Conservation (phyloP, 2,113 vertebrate species). For the human region DNA sequence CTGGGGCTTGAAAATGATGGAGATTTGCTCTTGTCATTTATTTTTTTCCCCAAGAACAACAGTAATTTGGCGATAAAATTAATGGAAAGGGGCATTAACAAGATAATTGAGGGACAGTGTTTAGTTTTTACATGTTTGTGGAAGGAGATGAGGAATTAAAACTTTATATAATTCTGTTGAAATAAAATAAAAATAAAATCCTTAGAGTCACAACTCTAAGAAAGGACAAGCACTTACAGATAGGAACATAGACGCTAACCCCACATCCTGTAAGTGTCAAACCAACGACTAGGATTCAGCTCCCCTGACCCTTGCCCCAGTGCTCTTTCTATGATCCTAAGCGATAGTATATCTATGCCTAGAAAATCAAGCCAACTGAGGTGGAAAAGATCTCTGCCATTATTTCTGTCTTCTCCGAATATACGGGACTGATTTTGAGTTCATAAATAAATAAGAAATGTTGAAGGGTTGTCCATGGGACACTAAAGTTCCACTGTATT, state of each 20-base stretch:
- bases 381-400: neutral
- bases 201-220: neutral
- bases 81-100: neutral
- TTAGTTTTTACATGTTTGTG: neutral
- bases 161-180: neutral
- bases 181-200: neutral
- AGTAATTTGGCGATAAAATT: neutral
- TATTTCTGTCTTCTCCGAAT: neutral
- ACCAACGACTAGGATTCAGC: neutral
- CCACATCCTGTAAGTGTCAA: neutral
- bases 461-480: neutral
- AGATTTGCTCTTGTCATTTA: neutral
- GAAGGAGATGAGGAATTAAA: neutral
- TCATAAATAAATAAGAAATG: neutral
- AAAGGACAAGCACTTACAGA: neutral
- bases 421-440: neutral
- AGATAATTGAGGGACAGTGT: accelerated
- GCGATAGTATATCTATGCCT: neutral
- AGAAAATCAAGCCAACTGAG: neutral
- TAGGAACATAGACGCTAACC: neutral
- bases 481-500: neutral
- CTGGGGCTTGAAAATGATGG: neutral
- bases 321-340: neutral
- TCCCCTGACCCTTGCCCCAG: neutral
- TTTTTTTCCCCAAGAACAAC: neutral